These are phyloP conservation scores for Tiphia femorata DNA, from an alignment of 2,888 invertebrate species.

Conservation along the genomic window DNA sequence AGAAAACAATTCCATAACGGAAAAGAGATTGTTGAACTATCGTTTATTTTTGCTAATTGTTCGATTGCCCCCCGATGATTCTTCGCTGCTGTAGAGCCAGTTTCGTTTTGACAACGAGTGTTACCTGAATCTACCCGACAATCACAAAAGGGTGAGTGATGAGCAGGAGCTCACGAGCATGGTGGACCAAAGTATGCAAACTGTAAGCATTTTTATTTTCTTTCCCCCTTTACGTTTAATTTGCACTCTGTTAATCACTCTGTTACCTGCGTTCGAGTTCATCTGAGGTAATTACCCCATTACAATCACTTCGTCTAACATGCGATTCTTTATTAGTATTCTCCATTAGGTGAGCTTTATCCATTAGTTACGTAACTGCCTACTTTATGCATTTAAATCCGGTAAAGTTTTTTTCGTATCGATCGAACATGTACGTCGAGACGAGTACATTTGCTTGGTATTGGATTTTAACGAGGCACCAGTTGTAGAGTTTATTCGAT, in stretches of 20 bases:
- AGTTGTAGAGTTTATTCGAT: too few relatives aligned
- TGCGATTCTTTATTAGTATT: too few relatives aligned
- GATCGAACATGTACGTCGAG: too few relatives aligned
- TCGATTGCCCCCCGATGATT: background rate
- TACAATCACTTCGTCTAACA: background rate
- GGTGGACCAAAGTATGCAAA: conserved; percentile 75
- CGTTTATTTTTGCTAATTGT: background rate
- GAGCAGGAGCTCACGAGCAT: conserved; percentile 68
- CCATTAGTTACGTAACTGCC: too few relatives aligned
- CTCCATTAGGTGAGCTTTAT: too few relatives aligned
- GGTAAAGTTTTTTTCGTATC: too few relatives aligned
- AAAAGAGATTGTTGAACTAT: background rate
- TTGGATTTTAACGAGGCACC: too few relatives aligned
- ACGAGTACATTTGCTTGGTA: too few relatives aligned
- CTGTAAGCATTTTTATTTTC: conserved; percentile 75
- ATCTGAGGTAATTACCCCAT: conserved; percentile 56
- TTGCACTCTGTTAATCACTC: conserved; percentile 50
- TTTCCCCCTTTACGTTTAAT: conserved; percentile 43
- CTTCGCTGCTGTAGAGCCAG: conserved; percentile 83
- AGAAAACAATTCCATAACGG: conserved; percentile 35
- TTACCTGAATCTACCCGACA: conserved; percentile 96
- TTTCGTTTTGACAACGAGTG: conserved; percentile 99
- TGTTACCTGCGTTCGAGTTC: conserved; percentile 56
- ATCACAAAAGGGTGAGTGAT: conserved; percentile 97
- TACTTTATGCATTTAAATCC: too few relatives aligned